These are phyloP conservation scores for Distichodus sexfasciatus DNA, from an alignment of 2,797 vertebrate genomes.

Conservation along the genomic window DNA sequence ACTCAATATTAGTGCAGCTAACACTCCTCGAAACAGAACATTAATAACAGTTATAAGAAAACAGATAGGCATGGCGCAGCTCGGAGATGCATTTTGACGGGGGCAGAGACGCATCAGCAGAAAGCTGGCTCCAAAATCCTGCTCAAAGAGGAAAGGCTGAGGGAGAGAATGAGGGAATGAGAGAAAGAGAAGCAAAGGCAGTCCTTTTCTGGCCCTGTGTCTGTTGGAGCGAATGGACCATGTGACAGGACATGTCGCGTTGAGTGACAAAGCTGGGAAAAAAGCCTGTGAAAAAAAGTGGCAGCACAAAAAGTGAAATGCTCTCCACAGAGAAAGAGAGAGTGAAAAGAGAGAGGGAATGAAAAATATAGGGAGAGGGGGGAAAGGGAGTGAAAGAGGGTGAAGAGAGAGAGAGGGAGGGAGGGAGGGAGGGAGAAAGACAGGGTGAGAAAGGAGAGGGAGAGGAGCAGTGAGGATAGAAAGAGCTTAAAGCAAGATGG, in stretches of 20 bases:
- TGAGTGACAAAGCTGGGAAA: slow-evolving; percentile 52
- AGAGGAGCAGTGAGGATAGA: background rate
- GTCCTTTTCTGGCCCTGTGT: slow-evolving; percentile 31
- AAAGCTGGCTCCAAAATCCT: slow-evolving; percentile 26
- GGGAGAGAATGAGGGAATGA: background rate
- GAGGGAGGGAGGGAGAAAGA: background rate
- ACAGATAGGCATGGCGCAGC: slow-evolving; percentile 23
- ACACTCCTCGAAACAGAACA: slow-evolving; percentile 23
- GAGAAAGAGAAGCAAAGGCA: slow-evolving; percentile 8
- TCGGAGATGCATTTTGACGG: background rate
- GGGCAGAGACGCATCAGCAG: slow-evolving; percentile 35
- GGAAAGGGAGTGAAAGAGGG: background rate
- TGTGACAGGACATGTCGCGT: slow-evolving; percentile 52
- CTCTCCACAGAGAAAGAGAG: slow-evolving; percentile 37
- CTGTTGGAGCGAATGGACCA: slow-evolving; percentile 49
- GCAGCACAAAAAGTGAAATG: slow-evolving; percentile 35
- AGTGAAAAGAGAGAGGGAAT: slow-evolving; percentile 6
- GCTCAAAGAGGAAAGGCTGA: background rate
- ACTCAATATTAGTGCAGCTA: background rate
- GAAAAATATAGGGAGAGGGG: background rate
- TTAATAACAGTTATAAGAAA: slow-evolving; percentile 40
- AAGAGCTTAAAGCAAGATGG: slow-evolving; percentile 8
- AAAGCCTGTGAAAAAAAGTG: slow-evolving; percentile 25
- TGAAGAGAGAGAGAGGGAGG: background rate
- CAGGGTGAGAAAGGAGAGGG: background rate